Base-by-base conservation (phyloP, 2,797 vertebrate species). In the Gymnodraco acuticeps region DNA sequence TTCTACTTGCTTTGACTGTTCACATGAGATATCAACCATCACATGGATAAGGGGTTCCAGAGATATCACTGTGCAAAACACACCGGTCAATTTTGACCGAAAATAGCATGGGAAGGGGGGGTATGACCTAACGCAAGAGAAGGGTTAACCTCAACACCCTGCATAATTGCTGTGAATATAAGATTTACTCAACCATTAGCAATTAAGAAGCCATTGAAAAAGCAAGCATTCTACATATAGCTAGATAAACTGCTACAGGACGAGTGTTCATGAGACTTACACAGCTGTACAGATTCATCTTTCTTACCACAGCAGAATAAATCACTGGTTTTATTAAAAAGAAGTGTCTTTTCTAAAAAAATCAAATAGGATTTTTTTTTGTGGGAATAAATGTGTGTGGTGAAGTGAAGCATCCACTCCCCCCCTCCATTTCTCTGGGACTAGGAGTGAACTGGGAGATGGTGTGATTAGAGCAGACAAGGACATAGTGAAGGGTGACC, bases 391-490 rank as follows among this genome's bases (percentile, higher is more conserved):
- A 67, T 41, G 23, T 58, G 50, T 48, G 50, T 20, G n/a, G 43
- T 46, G 50, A 69, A 64, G 65, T 63, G 64, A 76, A 50, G 23
- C 67, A 45, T 23, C 66, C 59, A 3, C 45, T 9, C 23, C 2
- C 10, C 2, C 72, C 3, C 62, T 31, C 62, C 54, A 65, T 54
- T 68, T 54, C 70, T 59, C 47, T 80, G 43, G 56, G 75, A 85
- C 80, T 77, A 62, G 62, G 70, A 84, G 77, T 82, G 80, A 90
- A 86, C 77, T 79, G 80, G 86, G 82, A 83, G 87, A 89, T 91
- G 72, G 62, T 86, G 74, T 82, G 85, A 91, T 91, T 88, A 89
- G 83, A 89, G 65, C 58, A 69, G 83, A 88, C 75, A 82, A 55
- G 82, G 84, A 87, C 83, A 82, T 60, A 80, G 75, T 81, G 73